phyloP scores from a whole-genome alignment of 92 coral and sea anemone species.

The Phenganax stokvisi region DNA sequence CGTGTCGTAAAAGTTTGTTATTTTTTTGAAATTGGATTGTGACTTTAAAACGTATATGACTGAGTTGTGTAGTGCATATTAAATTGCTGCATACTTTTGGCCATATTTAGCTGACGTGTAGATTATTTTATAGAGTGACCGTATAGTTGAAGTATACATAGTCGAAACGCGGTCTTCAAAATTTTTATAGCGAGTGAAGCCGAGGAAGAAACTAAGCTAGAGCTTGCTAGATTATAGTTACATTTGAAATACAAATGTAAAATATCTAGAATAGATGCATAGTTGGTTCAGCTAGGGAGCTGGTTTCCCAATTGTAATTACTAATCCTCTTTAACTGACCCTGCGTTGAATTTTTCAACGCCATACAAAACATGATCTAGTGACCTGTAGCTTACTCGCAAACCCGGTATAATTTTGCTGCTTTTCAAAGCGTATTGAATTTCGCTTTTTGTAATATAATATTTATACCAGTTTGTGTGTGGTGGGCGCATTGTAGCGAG shows the following conservation, averaged over 20 bases:
- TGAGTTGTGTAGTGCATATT: constrained; percentile 33
- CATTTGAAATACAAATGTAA: constrained; percentile 11
- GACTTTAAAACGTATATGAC: constrained; percentile 34
- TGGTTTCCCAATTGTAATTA: constrained; percentile 11
- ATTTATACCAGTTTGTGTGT: constrained; percentile 15
- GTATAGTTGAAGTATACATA: neutral
- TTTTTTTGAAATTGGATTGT: constrained; percentile 36
- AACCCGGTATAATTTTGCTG: neutral
- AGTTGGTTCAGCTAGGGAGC: neutral
- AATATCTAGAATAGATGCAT: neutral
- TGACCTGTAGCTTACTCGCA: constrained; percentile 3
- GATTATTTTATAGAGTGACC: neutral
- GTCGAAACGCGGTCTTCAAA: neutral
- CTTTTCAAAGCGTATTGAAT: constrained; percentile 6
- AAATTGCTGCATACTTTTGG: constrained; percentile 29
- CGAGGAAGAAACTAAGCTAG: neutral
- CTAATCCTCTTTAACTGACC: too few relatives aligned
- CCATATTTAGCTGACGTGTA: neutral
- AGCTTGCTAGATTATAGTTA: neutral
- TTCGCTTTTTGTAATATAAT: constrained; percentile 13
- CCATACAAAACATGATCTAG: neutral
- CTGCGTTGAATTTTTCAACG: constrained; percentile 1
- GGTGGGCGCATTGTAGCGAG: neutral
- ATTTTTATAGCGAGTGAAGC: neutral
- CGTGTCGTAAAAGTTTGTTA: constrained; percentile 40